Conservation (phyloP, 2,888 invertebrate genomes). For the Orthonevra nobilis region DNA sequence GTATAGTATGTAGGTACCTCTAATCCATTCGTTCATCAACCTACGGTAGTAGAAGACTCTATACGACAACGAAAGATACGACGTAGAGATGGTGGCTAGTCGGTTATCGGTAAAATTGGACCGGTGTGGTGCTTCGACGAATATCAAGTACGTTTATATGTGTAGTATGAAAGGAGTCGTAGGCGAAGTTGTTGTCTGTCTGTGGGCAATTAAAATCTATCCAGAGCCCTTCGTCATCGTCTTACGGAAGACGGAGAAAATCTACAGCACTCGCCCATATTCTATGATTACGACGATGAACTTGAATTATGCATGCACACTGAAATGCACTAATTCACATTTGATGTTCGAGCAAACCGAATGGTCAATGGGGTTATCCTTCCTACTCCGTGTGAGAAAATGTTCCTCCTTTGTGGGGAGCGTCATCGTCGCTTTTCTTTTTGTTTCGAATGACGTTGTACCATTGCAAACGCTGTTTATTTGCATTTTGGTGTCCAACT, state of each 20-base stretch:
- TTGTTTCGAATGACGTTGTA: too few relatives aligned
- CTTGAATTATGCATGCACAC: constrained; percentile 73
- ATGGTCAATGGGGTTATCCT: constrained; percentile 80
- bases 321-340: constrained; percentile 80
- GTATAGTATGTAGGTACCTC: constrained; percentile 36
- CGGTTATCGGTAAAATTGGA: constrained; percentile 69
- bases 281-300: constrained; percentile 69
- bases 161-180: constrained; percentile 52
- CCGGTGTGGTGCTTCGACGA: constrained; percentile 57
- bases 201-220: constrained; percentile 67
- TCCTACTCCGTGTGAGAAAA: constrained; percentile 47
- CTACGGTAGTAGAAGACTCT: constrained; percentile 48
- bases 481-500: too few relatives aligned
- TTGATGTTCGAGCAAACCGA: constrained; percentile 80
- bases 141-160: constrained; percentile 50
- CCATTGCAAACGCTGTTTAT: too few relatives aligned
- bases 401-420: too few relatives aligned
- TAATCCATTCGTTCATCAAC: constrained; percentile 65
- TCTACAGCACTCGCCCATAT: constrained; percentile 56
- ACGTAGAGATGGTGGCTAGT: constrained; percentile 56
- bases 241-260: constrained; percentile 64
- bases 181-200: constrained; percentile 66
- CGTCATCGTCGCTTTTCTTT: too few relatives aligned
- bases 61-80: constrained; percentile 65
- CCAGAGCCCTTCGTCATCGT: constrained; percentile 70